Evolutionary conservation across 2,888 invertebrate genomes (phyloP), one percentile per base, ranked within the genome.

Genomic region (Thelaira solivaga): DNA sequence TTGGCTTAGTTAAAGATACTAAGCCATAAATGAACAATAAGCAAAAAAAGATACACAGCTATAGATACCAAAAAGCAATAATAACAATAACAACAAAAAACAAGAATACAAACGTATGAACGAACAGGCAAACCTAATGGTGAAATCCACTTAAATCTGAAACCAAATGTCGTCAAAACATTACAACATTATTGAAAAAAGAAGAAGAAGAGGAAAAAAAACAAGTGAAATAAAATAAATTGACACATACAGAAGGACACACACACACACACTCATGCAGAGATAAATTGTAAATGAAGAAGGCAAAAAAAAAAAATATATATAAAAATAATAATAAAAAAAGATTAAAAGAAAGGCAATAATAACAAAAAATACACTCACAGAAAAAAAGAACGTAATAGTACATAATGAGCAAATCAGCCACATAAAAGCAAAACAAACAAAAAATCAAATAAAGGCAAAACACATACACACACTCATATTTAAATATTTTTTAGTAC

Each of bases 81-180:
- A 49, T 10, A 29, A 57, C 31, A 29, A 26, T 24, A 39, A 39
- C 47, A 73, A 26, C 36, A 53, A 31, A n/a, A 16, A 57, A 59
- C 13, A 69, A 61, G 49, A 69, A 69, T 29, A 69, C n/a, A n/a
- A n/a, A n/a, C n/a, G n/a, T n/a, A n/a, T n/a, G n/a, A n/a, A n/a
- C n/a, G n/a, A n/a, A n/a, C n/a, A n/a, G n/a, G 39, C 69, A 61
- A 47, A 31, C 39, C 62, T 57, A 75, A 68, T 62, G 68, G 68
- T 69, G 68, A 75, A 75, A 75, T 75, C 68, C 75, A 75, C 62
- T 75, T 68, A 75, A 69, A 75, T 64, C 68, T 49, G 64, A 62
- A 75, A 75, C 67, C 74, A 55, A 64, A 69, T 76, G 69, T 76
- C 69, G 69, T 59, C 75, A 62, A 69, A 69, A 69, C 57, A 59